Evolutionary conservation across 2,113 vertebrate species (phyloP).

Genomic region (Centropus bengalensis): DNA sequence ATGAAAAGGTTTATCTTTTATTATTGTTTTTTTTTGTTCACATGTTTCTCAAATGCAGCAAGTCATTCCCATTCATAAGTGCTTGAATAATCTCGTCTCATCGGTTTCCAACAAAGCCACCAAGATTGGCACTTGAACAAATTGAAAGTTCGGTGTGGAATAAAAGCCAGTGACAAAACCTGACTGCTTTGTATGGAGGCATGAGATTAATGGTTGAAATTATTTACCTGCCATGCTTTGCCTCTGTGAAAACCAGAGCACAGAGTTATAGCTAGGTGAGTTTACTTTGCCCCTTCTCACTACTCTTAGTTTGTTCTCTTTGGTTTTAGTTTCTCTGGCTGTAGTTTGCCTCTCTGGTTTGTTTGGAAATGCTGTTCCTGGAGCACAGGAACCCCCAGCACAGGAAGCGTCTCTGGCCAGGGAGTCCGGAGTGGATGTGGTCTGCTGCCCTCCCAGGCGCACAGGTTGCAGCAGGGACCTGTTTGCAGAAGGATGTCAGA

Average conservation of each 20-base stretch:
- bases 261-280: neutral
- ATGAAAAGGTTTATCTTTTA: neutral
- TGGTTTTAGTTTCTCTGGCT: neutral
- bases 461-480: accelerated
- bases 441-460: accelerated
- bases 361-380: neutral
- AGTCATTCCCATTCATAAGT: constrained; percentile 56
- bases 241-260: neutral
- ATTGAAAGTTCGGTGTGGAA: constrained; percentile 55
- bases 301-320: neutral
- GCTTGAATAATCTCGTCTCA: constrained; percentile 33
- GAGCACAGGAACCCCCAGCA: accelerated
- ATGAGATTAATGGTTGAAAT: neutral
- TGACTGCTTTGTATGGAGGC: neutral
- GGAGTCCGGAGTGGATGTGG: neutral
- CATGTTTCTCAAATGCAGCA: constrained; percentile 14
- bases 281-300: neutral
- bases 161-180: constrained; percentile 46
- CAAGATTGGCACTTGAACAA: constrained; percentile 48
- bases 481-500: too few relatives aligned
- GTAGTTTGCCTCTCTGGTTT: accelerated
- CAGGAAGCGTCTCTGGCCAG: accelerated
- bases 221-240: neutral
- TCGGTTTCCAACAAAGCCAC: constrained; percentile 44
- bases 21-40: neutral